These are phyloP conservation scores for Acleris holmiana DNA, from an alignment of 2,888 invertebrate genomes.

Conservation along the genomic window DNA sequence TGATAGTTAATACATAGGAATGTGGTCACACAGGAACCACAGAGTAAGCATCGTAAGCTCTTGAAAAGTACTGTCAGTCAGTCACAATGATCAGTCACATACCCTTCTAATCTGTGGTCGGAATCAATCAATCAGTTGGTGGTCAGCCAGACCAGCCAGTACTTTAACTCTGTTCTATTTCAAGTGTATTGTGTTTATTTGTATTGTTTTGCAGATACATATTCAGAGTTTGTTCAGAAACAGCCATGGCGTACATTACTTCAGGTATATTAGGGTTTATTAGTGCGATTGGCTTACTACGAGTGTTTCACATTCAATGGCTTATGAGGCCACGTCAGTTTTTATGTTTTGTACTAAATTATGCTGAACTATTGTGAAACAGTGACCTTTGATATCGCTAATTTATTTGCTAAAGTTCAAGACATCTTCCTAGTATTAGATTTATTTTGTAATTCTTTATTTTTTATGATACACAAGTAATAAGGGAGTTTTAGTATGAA, in stretches of 20 bases:
- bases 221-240: neutral
- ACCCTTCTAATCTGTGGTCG: no score
- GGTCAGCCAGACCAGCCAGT: no score
- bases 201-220: neutral
- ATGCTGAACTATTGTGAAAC: slow-evolving; percentile 1
- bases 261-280: slow-evolving; percentile 12
- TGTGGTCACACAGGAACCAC: no score
- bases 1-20: no score
- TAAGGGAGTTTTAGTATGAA: no score
- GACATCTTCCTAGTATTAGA: neutral
- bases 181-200: slow-evolving; percentile 1
- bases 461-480: no score
- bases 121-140: neutral
- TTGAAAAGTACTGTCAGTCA: no score
- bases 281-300: neutral
- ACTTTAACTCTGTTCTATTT: neutral
- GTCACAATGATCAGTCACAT: no score
- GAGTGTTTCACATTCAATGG: no score
- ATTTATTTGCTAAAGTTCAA: neutral
- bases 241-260: slow-evolving; percentile 26
- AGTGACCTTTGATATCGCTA: neutral
- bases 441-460: no score
- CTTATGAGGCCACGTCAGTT: slow-evolving; percentile 33
- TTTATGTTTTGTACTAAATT: slow-evolving; percentile 10
- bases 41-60: no score